Evolutionary conservation across 2,888 invertebrate species (phyloP), one percentile per base, ranked within the genome.

Genomic region (Drosophila mimetica): DNA sequence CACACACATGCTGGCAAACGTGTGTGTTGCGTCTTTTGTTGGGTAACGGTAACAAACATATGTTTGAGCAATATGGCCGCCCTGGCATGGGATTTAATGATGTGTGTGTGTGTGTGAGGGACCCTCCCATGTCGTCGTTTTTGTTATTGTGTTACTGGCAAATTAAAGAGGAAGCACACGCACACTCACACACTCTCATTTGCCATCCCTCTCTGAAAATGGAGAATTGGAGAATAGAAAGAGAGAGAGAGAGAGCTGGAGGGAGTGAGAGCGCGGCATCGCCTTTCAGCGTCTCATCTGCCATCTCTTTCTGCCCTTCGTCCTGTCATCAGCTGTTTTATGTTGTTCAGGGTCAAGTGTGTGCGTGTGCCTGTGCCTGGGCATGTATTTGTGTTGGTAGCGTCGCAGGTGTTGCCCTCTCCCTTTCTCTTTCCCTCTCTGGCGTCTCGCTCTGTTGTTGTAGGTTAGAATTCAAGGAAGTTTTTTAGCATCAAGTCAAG

Each of bases 261-360:
- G 18, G 11, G 30, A 46, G 13, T 11, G 55, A 20, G 3, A 9
- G 34, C 20, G 22, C 20, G 39, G n/a, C 41, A 46, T 30, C 34
- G 11, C 13, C 36, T 39, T 30, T 36, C 60, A 36, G 41, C 74
- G 30, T 51, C 41, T 71, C 41, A 46, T 53, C 44, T 39, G 67
- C 30, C 65, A 32, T 65, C 67, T 30, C 53, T n/a, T 36, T 67
- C 14, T 61, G 34, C 36, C 13, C 51, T 25, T 41, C 30, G 66
- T 44, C 76, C 88, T 76, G 83, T 72, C 86, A 88, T 82, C 82
- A 82, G 88, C 82, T 82, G 82, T 82, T 82, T 86, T 75, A 83
- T 82, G 84, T 86, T 86, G 84, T 88, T 82, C 88, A 82, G 82
- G 82, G 82, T 82, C 88, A 82, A 88, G 86, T 76, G 80, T 76